These are phyloP conservation scores for Zophobas atratus DNA, from an alignment of 1,140 invertebrate genomes.

Conservation along the genomic window DNA sequence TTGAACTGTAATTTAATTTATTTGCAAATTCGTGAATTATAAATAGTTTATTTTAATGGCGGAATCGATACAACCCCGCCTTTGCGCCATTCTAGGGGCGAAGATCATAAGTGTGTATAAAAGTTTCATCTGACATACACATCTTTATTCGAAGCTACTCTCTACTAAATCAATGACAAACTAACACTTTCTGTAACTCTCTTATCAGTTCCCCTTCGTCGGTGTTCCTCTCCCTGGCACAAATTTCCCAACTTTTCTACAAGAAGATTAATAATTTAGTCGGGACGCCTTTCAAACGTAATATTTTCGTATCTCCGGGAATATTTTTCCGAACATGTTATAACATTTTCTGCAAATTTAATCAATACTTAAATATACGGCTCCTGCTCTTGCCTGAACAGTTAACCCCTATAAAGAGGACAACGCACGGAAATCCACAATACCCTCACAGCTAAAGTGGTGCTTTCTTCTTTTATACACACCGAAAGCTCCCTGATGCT, in stretches of 20 bases:
- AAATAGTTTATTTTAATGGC: not conserved
- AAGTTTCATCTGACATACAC: no score
- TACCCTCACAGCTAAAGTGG: constrained; percentile 40
- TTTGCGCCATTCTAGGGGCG: no score
- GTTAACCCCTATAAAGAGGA: constrained; percentile 50
- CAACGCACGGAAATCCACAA: constrained; percentile 46
- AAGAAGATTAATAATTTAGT: constrained; percentile 34
- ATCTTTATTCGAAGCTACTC: not conserved
- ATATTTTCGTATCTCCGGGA: constrained; percentile 35
- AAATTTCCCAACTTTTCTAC: constrained; percentile 21
- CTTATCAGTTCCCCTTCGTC: constrained; percentile 18
- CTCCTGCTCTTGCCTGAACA: constrained; percentile 45
- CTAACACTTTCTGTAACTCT: not conserved
- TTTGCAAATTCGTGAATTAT: constrained; percentile 19
- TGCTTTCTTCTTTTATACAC: constrained; percentile 48
- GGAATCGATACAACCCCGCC: not conserved
- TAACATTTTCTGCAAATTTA: constrained; percentile 42
- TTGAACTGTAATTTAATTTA: constrained; percentile 23
- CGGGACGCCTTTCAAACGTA: constrained; percentile 27
- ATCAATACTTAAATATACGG: constrained; percentile 45
- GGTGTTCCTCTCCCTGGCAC: not conserved
- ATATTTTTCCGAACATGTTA: constrained; percentile 40
- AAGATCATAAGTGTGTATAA: no score
- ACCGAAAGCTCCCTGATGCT: constrained; percentile 34
- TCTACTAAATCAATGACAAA: constrained; percentile 12